phyloP scores from a whole-genome alignment of 2,797 vertebrate genomes.

The Lithobates sylvaticus region DNA sequence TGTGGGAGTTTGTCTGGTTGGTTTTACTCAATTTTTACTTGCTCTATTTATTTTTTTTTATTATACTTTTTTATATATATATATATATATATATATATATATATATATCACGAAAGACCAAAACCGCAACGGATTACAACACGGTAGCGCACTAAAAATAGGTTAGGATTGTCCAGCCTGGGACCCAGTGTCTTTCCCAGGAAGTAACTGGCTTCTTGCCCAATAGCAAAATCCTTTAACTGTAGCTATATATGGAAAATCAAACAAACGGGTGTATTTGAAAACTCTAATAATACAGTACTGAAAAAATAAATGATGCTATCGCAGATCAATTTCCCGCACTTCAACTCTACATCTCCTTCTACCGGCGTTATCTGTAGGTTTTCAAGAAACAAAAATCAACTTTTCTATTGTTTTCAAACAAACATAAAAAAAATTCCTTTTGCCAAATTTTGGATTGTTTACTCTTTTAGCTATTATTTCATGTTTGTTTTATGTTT shows the following conservation, averaged over 20 bases:
- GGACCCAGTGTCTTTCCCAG: background rate
- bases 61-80: no score
- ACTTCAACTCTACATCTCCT: background rate
- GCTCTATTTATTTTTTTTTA: no score
- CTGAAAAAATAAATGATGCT: background rate
- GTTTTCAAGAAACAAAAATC: background rate
- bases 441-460: background rate
- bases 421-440: background rate
- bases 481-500: background rate
- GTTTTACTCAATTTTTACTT: no score
- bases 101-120: background rate
- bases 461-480: constrained; percentile 7
- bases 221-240: background rate
- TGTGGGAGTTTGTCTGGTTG: no score
- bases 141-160: background rate
- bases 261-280: background rate
- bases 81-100: background rate
- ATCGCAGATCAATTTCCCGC: background rate
- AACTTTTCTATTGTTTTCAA: background rate
- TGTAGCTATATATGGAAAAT: background rate
- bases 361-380: background rate
- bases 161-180: background rate
- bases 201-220: background rate
- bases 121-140: background rate
- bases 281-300: background rate